Conservation (phyloP, 2,797 vertebrate genomes). For the Enteromius argenteus region DNA sequence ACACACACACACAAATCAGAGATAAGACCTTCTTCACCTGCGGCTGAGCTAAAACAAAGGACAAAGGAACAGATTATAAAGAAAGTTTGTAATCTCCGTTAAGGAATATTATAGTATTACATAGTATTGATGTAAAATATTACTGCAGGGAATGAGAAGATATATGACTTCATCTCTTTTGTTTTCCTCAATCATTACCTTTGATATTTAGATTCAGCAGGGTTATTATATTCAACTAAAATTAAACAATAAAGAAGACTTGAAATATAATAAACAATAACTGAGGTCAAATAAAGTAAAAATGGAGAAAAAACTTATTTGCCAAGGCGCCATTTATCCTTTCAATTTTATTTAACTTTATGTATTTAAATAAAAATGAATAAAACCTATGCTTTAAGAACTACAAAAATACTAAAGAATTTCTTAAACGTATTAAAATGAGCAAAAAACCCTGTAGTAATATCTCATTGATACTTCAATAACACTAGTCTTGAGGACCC, state of each 20-base stretch:
- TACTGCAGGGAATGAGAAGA: not conserved
- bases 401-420: too few species aligned
- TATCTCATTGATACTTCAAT: too few species aligned
- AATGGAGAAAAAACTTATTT: not conserved
- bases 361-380: too few species aligned
- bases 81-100: not conserved
- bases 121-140: not conserved
- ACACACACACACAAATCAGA: not conserved
- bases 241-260: not conserved
- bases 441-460: too few species aligned
- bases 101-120: not conserved
- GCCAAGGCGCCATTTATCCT: not conserved
- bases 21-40: constrained; percentile 10
- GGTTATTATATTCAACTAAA: not conserved
- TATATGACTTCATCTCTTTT: not conserved
- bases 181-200: not conserved
- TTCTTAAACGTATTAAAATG: too few species aligned
- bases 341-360: too few species aligned
- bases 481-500: too few species aligned
- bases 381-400: too few species aligned
- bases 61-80: not conserved
- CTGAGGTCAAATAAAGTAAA: not conserved
- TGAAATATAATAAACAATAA: not conserved
- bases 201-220: not conserved
- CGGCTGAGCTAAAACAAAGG: not conserved